Conservation (phyloP, 2,797 vertebrate species). For the Lepilemur septentrionalis region DNA sequence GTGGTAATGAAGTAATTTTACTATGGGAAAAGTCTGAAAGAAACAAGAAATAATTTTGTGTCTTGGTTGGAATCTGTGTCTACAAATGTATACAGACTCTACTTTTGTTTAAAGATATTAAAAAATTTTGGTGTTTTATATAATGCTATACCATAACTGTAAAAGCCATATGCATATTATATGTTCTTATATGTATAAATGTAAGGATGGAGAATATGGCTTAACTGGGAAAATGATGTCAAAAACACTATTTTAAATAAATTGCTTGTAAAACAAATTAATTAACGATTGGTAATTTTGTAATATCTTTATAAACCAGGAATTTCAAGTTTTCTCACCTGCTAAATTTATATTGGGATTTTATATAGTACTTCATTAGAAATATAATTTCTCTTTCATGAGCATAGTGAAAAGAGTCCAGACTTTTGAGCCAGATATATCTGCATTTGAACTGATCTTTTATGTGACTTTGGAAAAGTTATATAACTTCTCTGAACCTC, state of each 20-base stretch:
- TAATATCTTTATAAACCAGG: neutral
- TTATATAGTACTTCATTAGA: constrained; percentile 14
- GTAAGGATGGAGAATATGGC: neutral
- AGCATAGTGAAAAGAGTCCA: neutral
- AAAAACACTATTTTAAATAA: constrained; percentile 27
- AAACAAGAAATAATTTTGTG: neutral
- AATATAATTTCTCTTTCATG: constrained; percentile 15
- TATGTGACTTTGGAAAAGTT: constrained; percentile 12
- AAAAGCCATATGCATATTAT: neutral
- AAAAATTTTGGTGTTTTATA: neutral
- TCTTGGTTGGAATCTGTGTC: constrained; percentile 7
- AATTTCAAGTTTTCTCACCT: constrained; percentile 28
- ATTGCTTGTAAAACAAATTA: constrained; percentile 23
- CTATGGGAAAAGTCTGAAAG: neutral
- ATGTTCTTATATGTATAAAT: neutral
- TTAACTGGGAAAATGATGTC: neutral
- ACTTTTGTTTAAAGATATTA: neutral
- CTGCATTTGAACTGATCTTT: constrained; percentile 2
- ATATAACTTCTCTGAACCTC: neutral
- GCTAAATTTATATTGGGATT: constrained; percentile 17
- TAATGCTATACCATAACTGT: neutral
- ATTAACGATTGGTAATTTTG: neutral
- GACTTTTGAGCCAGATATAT: neutral
- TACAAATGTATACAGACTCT: neutral
- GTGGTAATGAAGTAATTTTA: constrained; percentile 6